Evolutionary conservation across 1,140 invertebrate species (phyloP), one percentile per base, ranked within the genome.

Genomic region (Grapholita molesta): DNA sequence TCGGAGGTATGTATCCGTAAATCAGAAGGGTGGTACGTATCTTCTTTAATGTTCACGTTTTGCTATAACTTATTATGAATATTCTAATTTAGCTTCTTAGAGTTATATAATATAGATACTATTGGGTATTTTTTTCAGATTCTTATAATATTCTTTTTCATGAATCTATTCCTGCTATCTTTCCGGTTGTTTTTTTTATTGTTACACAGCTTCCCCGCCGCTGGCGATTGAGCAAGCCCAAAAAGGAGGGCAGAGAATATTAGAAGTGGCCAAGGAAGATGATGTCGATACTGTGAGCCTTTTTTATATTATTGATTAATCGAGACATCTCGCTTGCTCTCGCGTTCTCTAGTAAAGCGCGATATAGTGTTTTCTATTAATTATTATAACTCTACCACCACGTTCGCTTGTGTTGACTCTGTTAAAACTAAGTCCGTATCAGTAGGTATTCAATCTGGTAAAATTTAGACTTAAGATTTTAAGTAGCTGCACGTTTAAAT

Each of bases 161-260:
- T 5, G 70, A 64, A 42, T 76, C 70, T 64, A 74, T 82, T 72
- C 76, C 75, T 73, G 67, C 79, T 82, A 78, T 83, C 83, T 71
- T 80, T 79, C 72, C 73, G 76, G 82, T 61, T 79, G n/a, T 69
- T 25, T 69, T 75, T 69, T 77, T 84, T 70, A n/a, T 82, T 79
- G 53, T 77, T 65, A 80, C 84, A 86, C 79, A 82, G 75, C 68
- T 66, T 53, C 77, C 12, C 64, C 76, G 3, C 68, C 78, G 28
- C 77, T 77, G 5, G 57, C 67, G 8, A 42, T 70, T n/a, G 68
- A 71, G 0, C 68, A 72, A 12, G 33, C 52, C 0, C 82, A 86
- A 25, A 76, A 82, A 5, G 77, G 64, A 0, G 64, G 67, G 0
- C 85, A 87, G 28, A 82, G 57, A 3, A 21, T 7, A 33, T 84